Percentiles rank a stretch among this genome's conserved stretches.
Evolutionary conservation across 2,113 vertebrate species (phyloP).

Genomic region (Himantopus leucocephalus): DNA sequence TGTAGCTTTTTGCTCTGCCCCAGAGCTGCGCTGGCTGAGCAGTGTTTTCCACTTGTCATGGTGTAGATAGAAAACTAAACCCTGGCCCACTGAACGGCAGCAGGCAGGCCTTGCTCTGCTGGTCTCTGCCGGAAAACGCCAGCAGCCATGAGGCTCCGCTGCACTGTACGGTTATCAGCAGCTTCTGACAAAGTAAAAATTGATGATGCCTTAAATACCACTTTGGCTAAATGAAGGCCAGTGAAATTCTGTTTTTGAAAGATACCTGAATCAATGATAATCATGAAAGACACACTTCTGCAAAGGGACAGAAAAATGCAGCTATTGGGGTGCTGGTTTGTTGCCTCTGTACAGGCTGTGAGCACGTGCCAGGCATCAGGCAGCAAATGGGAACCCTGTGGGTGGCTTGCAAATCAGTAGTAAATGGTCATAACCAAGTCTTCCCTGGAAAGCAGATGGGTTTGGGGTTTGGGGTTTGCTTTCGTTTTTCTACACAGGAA

Average conservation of each 20-base stretch:
- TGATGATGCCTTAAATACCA: not conserved
- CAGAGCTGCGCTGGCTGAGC: not conserved
- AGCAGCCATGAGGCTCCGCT: not conserved
- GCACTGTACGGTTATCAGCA: not conserved
- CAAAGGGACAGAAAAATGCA: not conserved
- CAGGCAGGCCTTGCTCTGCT: not conserved
- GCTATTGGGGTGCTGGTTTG: not conserved
- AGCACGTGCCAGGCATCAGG: not conserved
- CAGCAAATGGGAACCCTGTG: not conserved
- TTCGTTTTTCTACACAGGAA: not conserved
- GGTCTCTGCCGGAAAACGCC: not conserved
- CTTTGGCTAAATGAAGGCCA: not conserved
- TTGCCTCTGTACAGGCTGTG: not conserved
- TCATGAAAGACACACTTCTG: not conserved
- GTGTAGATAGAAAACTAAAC: not conserved
- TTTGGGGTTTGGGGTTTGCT: not conserved
- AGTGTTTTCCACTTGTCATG: not conserved
- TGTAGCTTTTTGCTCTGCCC: not conserved
- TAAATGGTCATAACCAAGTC: not conserved
- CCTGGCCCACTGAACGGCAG: not conserved
- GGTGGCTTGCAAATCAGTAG: not conserved
- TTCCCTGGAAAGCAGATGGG: not conserved
- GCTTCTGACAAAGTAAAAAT: not conserved
- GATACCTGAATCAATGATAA: not conserved
- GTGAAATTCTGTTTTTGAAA: not conserved